Conservation (phyloP, 1,140 invertebrate genomes). For the Drosophila funebris region DNA sequence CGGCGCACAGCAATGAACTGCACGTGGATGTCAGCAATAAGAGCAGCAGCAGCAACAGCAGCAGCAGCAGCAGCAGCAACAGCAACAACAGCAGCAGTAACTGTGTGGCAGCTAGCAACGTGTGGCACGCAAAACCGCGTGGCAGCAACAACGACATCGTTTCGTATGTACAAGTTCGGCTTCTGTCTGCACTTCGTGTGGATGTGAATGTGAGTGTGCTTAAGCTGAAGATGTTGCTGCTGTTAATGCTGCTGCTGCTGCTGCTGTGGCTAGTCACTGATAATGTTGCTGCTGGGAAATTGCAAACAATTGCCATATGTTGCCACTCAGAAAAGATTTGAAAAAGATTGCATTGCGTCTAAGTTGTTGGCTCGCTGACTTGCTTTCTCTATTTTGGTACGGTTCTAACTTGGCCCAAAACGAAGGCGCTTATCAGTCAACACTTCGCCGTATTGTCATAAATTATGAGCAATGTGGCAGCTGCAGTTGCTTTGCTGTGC, state of each 20-base stretch:
- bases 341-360: constrained; percentile 13
- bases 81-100: constrained; percentile 4
- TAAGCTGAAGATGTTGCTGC: constrained; percentile 55
- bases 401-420: constrained; percentile 31
- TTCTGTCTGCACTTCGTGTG: constrained; percentile 53
- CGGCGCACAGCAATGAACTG: constrained; percentile 66
- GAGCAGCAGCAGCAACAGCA: constrained; percentile 8
- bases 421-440: constrained; percentile 68
- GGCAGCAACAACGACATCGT: constrained; percentile 45
- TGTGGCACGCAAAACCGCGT: constrained; percentile 62
- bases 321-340: neutral
- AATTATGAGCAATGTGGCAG: constrained; percentile 64
- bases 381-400: neutral
- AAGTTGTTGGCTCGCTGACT: neutral
- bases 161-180: constrained; percentile 56
- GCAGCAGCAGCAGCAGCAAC: neutral
- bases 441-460: constrained; percentile 61
- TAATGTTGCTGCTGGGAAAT: constrained; percentile 30
- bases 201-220: constrained; percentile 7
- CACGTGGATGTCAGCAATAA: constrained; percentile 40
- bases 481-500: neutral
- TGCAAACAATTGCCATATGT: constrained; percentile 1
- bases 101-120: constrained; percentile 39
- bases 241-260: constrained; percentile 27
- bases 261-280: constrained; percentile 15